Percentiles rank a stretch among this genome's conserved stretches.
Conservation (phyloP, 2,888 invertebrate species). For the Mythimna lalbum region DNA sequence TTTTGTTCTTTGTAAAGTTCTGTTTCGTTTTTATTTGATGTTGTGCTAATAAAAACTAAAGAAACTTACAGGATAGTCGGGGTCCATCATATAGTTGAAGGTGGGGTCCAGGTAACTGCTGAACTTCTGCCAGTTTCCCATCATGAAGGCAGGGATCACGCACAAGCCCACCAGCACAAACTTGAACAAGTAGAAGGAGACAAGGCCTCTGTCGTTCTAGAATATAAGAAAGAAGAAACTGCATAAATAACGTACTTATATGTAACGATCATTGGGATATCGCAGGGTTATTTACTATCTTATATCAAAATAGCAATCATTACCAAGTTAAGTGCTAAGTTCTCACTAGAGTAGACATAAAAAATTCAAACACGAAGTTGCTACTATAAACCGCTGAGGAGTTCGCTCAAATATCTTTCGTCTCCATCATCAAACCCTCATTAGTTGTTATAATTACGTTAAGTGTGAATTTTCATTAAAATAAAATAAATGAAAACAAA, state of each 20-base stretch:
- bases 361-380: too few species aligned
- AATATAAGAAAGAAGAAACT: constrained; percentile 26
- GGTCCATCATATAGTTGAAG: constrained; percentile 96
- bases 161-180: constrained; percentile 95
- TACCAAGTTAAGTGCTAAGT: too few species aligned
- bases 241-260: background rate
- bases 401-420: too few species aligned
- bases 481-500: too few species aligned
- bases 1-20: too few species aligned
- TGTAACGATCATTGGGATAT: background rate
- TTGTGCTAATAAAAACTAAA: background rate
- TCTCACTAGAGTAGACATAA: too few species aligned
- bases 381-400: too few species aligned
- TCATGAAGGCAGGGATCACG: constrained; percentile 96
- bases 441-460: too few species aligned
- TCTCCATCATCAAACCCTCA: too few species aligned
- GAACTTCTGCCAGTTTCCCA: constrained; percentile 97
- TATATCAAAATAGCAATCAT: background rate
- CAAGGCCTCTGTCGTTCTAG: constrained; percentile 96
- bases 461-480: too few species aligned
- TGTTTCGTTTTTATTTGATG: background rate
- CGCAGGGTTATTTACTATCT: too few species aligned
- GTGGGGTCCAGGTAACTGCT: constrained; percentile 97
- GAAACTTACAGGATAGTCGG: constrained; percentile 94
- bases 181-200: constrained; percentile 98